Percentiles rank a stretch among this genome's conserved stretches.
These are phyloP conservation scores for Gallinago stenura DNA, from an alignment of 2,797 vertebrate genomes.

Conservation along the genomic window DNA sequence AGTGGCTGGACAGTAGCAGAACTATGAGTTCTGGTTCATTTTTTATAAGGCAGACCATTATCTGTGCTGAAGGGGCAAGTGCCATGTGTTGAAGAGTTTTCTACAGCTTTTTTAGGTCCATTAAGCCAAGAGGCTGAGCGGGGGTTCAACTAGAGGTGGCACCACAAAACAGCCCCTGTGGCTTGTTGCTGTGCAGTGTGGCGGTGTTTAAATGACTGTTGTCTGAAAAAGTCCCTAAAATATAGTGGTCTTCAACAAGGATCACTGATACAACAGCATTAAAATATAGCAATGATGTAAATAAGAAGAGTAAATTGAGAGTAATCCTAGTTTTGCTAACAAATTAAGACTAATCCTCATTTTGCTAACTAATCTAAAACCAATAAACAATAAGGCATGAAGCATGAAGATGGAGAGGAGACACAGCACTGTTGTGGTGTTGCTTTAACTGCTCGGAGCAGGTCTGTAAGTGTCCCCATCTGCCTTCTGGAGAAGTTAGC, in stretches of 20 bases:
- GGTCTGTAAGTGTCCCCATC: not conserved
- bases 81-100: not conserved
- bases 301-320: not conserved
- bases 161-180: not conserved
- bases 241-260: not conserved
- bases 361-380: not conserved
- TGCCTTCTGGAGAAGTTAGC: not conserved
- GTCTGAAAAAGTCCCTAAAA: not conserved
- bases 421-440: fast-evolving
- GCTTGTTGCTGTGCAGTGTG: no score
- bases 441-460: not conserved
- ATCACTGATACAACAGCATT: not conserved
- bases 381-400: not conserved
- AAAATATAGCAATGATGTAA: not conserved
- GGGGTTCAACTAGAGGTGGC: not conserved
- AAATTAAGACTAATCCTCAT: not conserved
- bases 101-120: not conserved
- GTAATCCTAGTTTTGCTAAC: not conserved
- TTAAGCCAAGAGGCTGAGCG: not conserved
- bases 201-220: not conserved
- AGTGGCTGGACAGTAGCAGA: not conserved
- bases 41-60: not conserved
- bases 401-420: not conserved
- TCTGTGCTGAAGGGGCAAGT: not conserved
- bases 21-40: not conserved